phyloP scores from a whole-genome alignment of 2,113 vertebrate species.

The Calyptommatus sinebrachiatus region DNA sequence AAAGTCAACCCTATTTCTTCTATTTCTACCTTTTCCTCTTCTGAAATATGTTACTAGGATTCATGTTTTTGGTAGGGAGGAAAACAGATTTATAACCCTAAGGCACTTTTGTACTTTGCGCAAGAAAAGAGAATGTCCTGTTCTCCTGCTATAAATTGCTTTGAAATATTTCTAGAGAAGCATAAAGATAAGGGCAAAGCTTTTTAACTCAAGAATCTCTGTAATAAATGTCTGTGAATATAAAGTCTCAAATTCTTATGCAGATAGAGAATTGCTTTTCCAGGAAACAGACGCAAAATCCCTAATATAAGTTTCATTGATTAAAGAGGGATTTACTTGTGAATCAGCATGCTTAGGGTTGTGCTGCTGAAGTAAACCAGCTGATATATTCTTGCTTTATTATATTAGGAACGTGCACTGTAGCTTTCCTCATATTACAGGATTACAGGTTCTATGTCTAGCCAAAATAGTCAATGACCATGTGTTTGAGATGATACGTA shows the following conservation, averaged over 20 bases:
- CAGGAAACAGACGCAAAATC: neutral
- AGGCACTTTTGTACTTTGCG: neutral
- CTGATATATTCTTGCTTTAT: neutral
- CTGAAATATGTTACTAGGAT: neutral
- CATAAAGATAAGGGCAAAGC: neutral
- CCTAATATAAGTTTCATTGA: neutral
- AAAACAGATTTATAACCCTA: neutral
- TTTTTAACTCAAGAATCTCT: slow-evolving; percentile 21
- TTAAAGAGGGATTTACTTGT: neutral
- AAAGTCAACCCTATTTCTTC: too few relatives aligned
- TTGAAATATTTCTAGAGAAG: slow-evolving; percentile 26
- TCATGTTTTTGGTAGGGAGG: slow-evolving; percentile 9
- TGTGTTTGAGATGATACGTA: neutral
- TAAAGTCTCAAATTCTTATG: neutral
- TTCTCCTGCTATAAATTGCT: neutral
- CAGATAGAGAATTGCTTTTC: neutral
- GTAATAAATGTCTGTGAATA: neutral
- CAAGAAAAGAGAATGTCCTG: neutral
- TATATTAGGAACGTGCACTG: neutral
- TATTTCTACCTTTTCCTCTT: too few relatives aligned
- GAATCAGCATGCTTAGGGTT: neutral
- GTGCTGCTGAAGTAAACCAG: neutral
- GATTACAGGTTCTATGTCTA: neutral
- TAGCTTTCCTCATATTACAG: neutral
- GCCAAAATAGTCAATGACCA: neutral